phyloP scores from a whole-genome alignment of 2,888 invertebrate species.

The Sepiola atlantica region DNA sequence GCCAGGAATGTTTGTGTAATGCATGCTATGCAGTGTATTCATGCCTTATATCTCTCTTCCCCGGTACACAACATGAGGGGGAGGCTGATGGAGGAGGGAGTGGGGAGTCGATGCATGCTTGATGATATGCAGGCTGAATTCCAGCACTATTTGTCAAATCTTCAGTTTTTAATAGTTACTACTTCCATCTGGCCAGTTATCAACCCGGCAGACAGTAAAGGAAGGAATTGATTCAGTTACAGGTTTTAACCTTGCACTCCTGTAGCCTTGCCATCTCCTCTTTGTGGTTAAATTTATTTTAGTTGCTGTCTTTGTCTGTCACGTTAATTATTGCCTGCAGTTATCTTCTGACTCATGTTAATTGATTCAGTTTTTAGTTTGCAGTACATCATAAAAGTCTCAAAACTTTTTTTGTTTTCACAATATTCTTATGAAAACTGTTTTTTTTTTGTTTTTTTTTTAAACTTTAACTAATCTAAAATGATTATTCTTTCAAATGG shows the following conservation, averaged over 20 bases:
- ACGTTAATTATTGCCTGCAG: slow-evolving; percentile 3
- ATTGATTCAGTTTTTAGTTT: background rate
- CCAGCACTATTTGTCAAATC: background rate
- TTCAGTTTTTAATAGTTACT: background rate
- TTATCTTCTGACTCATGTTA: background rate
- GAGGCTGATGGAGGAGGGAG: too few relatives aligned
- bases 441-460: too few relatives aligned
- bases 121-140: background rate
- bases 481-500: too few relatives aligned
- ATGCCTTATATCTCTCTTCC: background rate
- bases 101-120: background rate
- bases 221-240: background rate
- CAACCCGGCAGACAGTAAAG: background rate
- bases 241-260: background rate
- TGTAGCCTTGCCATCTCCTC: background rate
- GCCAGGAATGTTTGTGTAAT: background rate
- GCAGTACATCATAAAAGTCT: background rate
- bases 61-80: background rate
- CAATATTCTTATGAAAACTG: too few relatives aligned
- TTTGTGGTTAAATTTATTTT: background rate
- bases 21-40: background rate
- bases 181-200: background rate
- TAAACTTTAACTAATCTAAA: too few relatives aligned
- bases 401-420: too few relatives aligned
- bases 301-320: background rate